phyloP scores from a whole-genome alignment of 2,113 vertebrate genomes.

The Sorex fumeus region DNA sequence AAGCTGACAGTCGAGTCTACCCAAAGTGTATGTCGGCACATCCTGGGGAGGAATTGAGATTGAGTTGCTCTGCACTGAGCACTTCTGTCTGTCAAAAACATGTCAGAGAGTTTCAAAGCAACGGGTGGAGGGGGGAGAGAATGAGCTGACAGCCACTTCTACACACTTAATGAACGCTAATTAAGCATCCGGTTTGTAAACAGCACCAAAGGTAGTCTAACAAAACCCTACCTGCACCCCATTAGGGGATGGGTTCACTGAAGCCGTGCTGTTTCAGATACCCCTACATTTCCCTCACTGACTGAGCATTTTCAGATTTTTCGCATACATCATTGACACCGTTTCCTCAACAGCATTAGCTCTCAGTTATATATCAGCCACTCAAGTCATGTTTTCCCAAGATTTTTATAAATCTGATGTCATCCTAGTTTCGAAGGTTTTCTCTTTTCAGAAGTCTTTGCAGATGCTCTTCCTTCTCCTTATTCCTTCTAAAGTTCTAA shows the following conservation, averaged over 20 bases:
- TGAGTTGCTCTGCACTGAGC: constrained; percentile 24
- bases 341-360: not conserved
- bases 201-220: constrained; percentile 23
- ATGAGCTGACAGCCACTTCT: constrained; percentile 53
- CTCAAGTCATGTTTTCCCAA: not conserved
- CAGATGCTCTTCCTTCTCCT: constrained; percentile 1
- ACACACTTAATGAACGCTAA: constrained; percentile 63
- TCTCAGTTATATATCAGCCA: not conserved
- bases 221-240: not conserved
- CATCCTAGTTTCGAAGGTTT: not conserved
- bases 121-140: constrained; percentile 18
- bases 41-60: constrained; percentile 23
- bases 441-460: constrained; percentile 48
- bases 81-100: constrained; percentile 42
- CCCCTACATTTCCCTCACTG: not conserved
- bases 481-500: constrained; percentile 44
- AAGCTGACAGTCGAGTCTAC: not conserved
- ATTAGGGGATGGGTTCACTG: not conserved
- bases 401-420: constrained; percentile 24
- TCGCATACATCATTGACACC: not conserved
- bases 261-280: accelerated
- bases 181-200: constrained; percentile 70
- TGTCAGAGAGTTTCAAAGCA: constrained; percentile 60
- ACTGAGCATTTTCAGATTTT: not conserved
- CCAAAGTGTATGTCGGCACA: not conserved